Base-by-base conservation (phyloP, 2,113 vertebrate genomes). In the Lasiurus cinereus region DNA sequence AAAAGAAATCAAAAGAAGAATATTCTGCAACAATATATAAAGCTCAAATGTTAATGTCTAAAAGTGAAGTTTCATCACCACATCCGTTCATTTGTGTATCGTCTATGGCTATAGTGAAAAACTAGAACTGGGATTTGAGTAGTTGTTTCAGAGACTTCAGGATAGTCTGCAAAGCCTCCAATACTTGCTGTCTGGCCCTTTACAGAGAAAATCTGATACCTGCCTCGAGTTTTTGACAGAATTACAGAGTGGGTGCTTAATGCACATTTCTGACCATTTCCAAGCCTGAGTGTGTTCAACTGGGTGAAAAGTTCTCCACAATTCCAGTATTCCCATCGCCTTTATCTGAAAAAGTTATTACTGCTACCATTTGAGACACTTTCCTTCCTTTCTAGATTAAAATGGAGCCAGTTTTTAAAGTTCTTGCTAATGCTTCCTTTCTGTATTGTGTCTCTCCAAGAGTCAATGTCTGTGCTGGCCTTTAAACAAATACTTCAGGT, bases 321-420 rank as follows among this genome's bases (percentile, higher is more conserved):
- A 52, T 36, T 22, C 67, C 15, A 50, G 22, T 21, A 19, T 84
- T 87, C 48, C 50, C 50, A 43, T 39, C 31, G 76, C 27, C 12
- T 67, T 92, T 84, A 46, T 83, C 72, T 74, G 39, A 39, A 72
- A 39, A 84, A 36, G 56, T 66, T 56, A 22, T 73, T 22, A 14
- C 6, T 66, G 16, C 66, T 77, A 39, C 39, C 7, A 2, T 39
- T 15, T 69, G 85, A 72, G 48, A 67, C 8, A 22, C 56, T 79
- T 83, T 50, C 19, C 11, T 87, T 79, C 76, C 29, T 87, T 82
- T 64, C n/a, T 33, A 86, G 64, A 64, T 93, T 74, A 66, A 79
- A 92, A 83, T 66, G 52, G 80, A 92, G 56, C 36, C 46, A 19
- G 33, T 83, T 87, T 96, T 78, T 82, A 54, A 88, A 87, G 48